Conservation (phyloP, 2,888 invertebrate genomes). For the Xylocampa areola region DNA sequence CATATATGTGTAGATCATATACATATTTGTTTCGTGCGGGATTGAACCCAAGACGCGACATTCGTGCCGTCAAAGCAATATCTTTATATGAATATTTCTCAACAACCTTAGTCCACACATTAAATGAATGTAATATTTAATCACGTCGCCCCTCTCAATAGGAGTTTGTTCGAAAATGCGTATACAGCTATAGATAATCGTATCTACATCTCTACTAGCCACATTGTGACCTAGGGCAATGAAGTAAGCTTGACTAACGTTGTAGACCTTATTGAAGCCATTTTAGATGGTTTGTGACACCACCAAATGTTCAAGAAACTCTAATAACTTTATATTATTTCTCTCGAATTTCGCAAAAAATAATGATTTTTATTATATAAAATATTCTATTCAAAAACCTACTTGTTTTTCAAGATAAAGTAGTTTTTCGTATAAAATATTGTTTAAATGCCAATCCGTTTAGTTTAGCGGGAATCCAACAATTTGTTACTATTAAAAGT, state of each 20-base stretch:
- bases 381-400: constrained; percentile 1
- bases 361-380: constrained; percentile 3
- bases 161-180: too few species aligned
- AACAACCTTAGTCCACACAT: too few species aligned
- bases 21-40: too few species aligned
- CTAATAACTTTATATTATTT: background rate
- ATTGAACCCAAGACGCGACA: too few species aligned
- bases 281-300: background rate
- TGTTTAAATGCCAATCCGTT: constrained; percentile 31
- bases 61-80: too few species aligned
- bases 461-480: constrained; percentile 2
- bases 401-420: background rate
- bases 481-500: constrained; percentile 42
- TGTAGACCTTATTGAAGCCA: background rate
- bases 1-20: too few species aligned
- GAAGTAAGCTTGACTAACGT: background rate
- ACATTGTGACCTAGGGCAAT: background rate
- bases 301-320: background rate
- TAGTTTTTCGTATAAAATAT: constrained; percentile 9
- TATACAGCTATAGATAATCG: constrained; percentile 13
- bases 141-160: too few species aligned
- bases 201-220: constrained; percentile 18
- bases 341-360: constrained; percentile 4
- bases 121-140: too few species aligned
- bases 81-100: too few species aligned